Conservation (phyloP, 2,888 invertebrate species). For the Drepanosiphum platanoidis region DNA sequence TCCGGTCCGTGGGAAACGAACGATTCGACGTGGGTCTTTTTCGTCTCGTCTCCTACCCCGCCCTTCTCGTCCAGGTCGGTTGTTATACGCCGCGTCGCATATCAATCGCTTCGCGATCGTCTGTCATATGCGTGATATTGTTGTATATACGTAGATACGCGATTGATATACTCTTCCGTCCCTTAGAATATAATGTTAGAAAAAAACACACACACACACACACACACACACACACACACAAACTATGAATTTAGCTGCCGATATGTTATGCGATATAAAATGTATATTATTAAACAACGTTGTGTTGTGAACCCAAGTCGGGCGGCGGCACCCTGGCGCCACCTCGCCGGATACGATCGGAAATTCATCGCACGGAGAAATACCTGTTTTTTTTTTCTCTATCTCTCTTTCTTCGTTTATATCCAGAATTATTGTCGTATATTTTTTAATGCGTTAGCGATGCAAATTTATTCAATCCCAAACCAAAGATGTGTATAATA, state of each 20-base stretch:
- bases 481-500: background rate
- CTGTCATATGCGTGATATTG: background rate
- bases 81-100: background rate
- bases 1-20: constrained; percentile 40
- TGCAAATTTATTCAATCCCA: constrained; percentile 57
- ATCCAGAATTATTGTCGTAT: constrained; percentile 33
- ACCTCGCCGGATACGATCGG: constrained; percentile 55
- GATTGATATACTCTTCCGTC: constrained; percentile 28
- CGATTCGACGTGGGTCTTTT: constrained; percentile 4
- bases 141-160: background rate
- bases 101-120: background rate
- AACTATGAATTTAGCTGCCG: constrained; percentile 40
- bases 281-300: background rate
- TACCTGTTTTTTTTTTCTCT: constrained; percentile 45
- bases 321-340: constrained; percentile 50
- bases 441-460: constrained; percentile 47
- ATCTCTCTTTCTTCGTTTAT: background rate
- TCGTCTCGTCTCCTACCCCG: background rate
- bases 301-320: constrained; percentile 20
- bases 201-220: background rate
- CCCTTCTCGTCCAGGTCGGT: background rate
- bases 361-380: constrained; percentile 52
- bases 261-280: background rate
- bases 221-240: background rate
- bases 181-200: constrained; percentile 23